Evolutionary conservation across 2,113 vertebrate genomes (phyloP), one percentile per base, ranked within the genome.

Genomic region (Muntiacus reevesi): DNA sequence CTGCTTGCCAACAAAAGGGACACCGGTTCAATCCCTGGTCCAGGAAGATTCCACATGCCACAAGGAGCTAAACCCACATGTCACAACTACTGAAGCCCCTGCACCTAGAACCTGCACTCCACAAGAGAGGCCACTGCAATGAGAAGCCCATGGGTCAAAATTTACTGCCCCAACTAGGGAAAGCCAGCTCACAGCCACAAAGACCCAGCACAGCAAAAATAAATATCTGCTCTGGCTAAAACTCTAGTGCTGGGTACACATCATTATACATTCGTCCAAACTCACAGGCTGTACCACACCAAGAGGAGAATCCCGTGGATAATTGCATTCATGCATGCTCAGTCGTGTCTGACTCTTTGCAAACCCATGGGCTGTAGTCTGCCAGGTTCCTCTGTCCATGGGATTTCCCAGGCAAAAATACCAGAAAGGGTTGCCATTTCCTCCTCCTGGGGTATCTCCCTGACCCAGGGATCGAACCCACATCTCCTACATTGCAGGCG

Each of bases 21-120:
- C 23, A 27, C 3, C 3, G 0, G 40, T 27, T 76, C 1, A 0
- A 76, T 7, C 40, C 40, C 71, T 76, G 23, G 67, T 74, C 21
- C 67, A 1, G 11, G 71, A 43, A 12, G 40, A 76, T 43, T 76
- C 71, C 71, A 76, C 40, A 76, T 7, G 40, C 40, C 71, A 43
- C 71, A 76, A 9, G 36, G 6, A 43, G 23, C 23, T 40, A 76
- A 43, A 12, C 23, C 3, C 40, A 76, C 21, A 27, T 40, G 12
- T 43, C 40, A 43, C 23, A 14, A 4, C 71, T 43, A 33, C 40
- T 27, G 71, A 76, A 76, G 23, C 6, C 71, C 23, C 2, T 15
- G 40, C 23, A 14, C 71, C 12, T 43, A 43, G 40, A 27, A 9
- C 12, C 40, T 27, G 71, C 25, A 40, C 12, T 43, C 71, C 71